Base-by-base conservation (phyloP, 2,113 vertebrate genomes). In the Clarias magur region DNA sequence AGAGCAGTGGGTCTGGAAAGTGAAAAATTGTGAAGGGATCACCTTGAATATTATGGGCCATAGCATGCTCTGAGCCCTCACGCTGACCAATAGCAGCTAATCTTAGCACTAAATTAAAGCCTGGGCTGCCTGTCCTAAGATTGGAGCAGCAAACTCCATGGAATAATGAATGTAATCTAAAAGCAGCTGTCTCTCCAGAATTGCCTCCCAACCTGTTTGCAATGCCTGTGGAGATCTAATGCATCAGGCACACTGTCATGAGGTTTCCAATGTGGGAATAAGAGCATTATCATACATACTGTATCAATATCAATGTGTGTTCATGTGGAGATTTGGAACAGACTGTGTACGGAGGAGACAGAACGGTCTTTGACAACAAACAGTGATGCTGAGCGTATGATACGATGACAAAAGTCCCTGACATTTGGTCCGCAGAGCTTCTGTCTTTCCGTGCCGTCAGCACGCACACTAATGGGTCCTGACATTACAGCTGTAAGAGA, bases 211-310 rank as follows among this genome's bases (percentile, higher is more conserved):
- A 63, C 81, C 89, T 88, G 91, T 91, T 93, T 91, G 86, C 82
- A 91, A 90, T 91, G 93, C 92, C 93, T 92, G 87, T 88, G 89
- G 91, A 93, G 93, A 92, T 92, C 89, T 92, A 93, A 94, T 93
- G 93, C 90, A 93, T 94, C 91, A 92, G 21, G 38, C 86, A 67
- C 62, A 83, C 88, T 90, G 92, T 91, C 91, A 90, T 91, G 92
- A 38, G 92, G 93, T 91, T 92, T 91, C 91, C 84, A 89, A 87
- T 90, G 86, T 88, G 82, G 91, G 91, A 89, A 90, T 90, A 87
- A 89, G 92, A 90, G 72, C 59, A 94, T 95, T 95, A 95, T 95
- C 92, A 94, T 94, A 93, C 93, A 93, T 92, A 95, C 94, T 88
- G 91, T 86, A 89, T 90, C 67, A 79, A 80, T 56, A 85, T 80